phyloP scores from a whole-genome alignment of 1,140 invertebrate species.

The Venustaconcha ellipsiformis region DNA sequence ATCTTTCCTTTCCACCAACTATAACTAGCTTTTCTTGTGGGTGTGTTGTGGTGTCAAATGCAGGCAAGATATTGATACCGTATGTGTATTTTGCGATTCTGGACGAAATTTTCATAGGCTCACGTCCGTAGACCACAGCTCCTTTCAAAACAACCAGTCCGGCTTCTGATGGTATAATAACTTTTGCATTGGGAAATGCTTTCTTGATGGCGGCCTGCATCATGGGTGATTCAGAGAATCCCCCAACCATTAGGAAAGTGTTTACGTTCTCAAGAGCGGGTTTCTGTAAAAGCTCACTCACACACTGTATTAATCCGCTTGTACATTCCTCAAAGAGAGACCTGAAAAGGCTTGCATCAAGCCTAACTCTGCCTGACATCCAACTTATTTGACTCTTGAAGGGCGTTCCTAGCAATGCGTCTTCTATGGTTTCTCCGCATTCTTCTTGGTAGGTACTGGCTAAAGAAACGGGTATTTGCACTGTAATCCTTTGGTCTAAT shows the following conservation, averaged over 20 bases:
- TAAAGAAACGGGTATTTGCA: constrained; percentile 22
- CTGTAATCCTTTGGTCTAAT: constrained; percentile 12
- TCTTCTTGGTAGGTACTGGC: constrained; percentile 12
- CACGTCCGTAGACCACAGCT: constrained; percentile 31
- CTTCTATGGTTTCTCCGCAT: constrained; percentile 5
- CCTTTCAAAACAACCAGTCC: constrained; percentile 37
- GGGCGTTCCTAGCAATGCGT: constrained; percentile 16
- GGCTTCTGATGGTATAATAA: constrained; percentile 35
- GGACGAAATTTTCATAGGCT: constrained; percentile 20
- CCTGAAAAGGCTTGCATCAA: constrained; percentile 9
- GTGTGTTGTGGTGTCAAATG: constrained; percentile 17
- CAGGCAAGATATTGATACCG: constrained; percentile 13
- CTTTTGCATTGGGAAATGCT: constrained; percentile 8
- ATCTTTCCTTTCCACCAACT: constrained; percentile 15
- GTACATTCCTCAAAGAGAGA: constrained; percentile 10
- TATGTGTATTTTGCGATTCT: constrained; percentile 29
- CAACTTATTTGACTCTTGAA: constrained; percentile 18
- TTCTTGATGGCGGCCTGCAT: constrained; percentile 21
- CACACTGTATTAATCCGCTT: constrained; percentile 9
- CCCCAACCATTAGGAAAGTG: constrained; percentile 37
- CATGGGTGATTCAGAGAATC: constrained; percentile 33
- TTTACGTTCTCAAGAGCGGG: not conserved
- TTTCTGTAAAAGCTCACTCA: constrained; percentile 15
- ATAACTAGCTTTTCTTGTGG: not conserved
- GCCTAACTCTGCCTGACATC: constrained; percentile 24